Base-by-base conservation (phyloP, 2,888 invertebrate species). In the Leucozona laternaria region DNA sequence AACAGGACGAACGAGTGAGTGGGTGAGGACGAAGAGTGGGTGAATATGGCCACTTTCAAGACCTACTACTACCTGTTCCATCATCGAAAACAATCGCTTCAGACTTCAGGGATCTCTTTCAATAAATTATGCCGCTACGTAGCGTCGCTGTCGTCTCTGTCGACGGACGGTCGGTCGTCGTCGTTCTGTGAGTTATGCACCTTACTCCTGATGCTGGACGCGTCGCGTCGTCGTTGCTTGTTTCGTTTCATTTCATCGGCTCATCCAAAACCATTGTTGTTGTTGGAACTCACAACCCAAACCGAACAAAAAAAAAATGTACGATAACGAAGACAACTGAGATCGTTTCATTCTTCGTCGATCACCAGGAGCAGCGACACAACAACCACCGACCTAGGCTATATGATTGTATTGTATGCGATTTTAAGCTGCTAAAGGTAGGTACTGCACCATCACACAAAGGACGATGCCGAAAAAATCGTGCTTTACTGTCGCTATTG, bases 401-500 rank as follows among this genome's bases (percentile, higher is more conserved):
- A 13, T 22, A 50, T 50, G 4, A 0, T n/a, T n/a, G n/a, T n/a
- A n/a, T n/a, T n/a, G n/a, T n/a, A n/a, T n/a, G n/a, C n/a, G n/a
- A n/a, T 0, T 3, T 28, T 48, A 64, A 50, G 79, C 57, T 37
- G 22, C 8, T 17, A 13, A 22, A 37, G n/a, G n/a, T n/a, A 53
- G 64, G 71, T 78, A 75, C 45, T 64, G 75, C 79, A 79, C 71
- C 58, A 25, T 25, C 25, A 82, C 28, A 78, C 82, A 86, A 86
- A 86, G 82, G 82, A 82, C 75, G 50, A 86, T 60, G 82, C 86
- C 86, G 86, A 86, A 68, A 68, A 82, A 86, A 75, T 86, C 86
- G 86, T 86, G 86, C 86, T 58, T 66, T 86, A 86, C 86, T 86
- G 86, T 86, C 86, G 82, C 86, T 86, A 86, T 86, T 86, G 86